Base-by-base conservation (phyloP, 1,140 invertebrate species). In the Zaprionus ghesquierei region DNA sequence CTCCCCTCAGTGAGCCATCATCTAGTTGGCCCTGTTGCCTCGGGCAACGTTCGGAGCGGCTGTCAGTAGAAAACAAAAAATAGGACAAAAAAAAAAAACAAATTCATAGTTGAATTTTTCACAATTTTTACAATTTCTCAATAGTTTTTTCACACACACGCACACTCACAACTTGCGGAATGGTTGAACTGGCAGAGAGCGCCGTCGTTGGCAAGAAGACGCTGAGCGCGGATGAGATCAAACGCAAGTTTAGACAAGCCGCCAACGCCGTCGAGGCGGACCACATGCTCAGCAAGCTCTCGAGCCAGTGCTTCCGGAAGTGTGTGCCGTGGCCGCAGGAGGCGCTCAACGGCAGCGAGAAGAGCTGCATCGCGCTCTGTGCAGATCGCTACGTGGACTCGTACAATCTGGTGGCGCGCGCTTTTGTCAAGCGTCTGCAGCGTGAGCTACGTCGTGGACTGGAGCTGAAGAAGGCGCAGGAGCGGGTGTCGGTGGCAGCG, bases 381-480 rank as follows among this genome's bases (percentile, higher is more conserved):
- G 60, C 56, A 38, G 56, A 61, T 29, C 38, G 74, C 5, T 73
- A 73, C 25, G 51, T 60, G 44, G 69, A 76, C 25, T 68, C 74
- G 13, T 66, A 58, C 5, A 64, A 31, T n/a, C 13, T 63, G 29
- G 53, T 56, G 25, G 59, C 38, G 1, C 38, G 25, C 2, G 35
- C 59, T 22, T 70, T 58, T 15, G 54, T 27, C 25, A 23, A 46
- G 25, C 61, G 69, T 1, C 9, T 66, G 33, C 54, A 58, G 27
- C 44, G 15, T 0, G 71, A 63, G 54, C 41, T 66, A 6, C 8
- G 3, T 8, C 41, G 41, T 0, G 41, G 41, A 1, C 41, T 46
- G 1, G 71, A 63, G 54, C 70, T 58, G n/a, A 49, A 25, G 41
- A 33, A 58, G 10, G 8, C 41, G 27, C 27, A 29, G 27, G 27